Base-by-base conservation (phyloP, 2,113 vertebrate genomes). In the Epinephelus lanceolatus region DNA sequence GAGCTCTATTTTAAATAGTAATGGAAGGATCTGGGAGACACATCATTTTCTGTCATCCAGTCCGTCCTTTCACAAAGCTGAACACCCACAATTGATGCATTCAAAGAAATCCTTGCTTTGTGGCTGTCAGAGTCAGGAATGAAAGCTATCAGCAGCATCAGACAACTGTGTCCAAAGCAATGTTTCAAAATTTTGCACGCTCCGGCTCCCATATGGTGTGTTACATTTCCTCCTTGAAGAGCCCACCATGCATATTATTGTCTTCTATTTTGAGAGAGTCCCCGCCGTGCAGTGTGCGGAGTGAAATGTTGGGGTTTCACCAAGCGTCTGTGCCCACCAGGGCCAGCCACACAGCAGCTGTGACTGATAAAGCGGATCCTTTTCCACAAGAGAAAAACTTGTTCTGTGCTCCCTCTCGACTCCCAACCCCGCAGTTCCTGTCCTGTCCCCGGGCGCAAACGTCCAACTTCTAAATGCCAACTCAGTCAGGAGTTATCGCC, bases 391-490 rank as follows among this genome's bases (percentile, higher is more conserved):
- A 78, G 80, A 52, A 37, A 83, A 71, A 86, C 61, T 37, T 82
- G 63, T 76, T 74, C 75, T 30, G n/a, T 56, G 78, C 76, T 83
- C 85, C 78, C 71, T 82, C 72, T 74, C 57, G 18, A 80, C 80
- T 79, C 76, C 76, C 81, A 61, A 30, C 83, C 84, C 76, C 80
- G 27, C 83, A 76, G 85, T 84, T 81, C 85, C 82, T 86, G 71
- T 79, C 72, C 72, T 71, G 76, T 88, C 92, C 91, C 86, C 25
- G 76, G 92, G 91, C 80, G n/a, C 66, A 23, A 80, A 82, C 80
- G 87, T 88, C 88, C 70, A 81, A 89, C 90, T 92, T 92, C 71
- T 81, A 94, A 94, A 94, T 94, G 94, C 91, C 91, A 93, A 83
- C 83, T 81, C 81, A 84, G 85, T 88, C 86, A 87, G 83, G 92